phyloP scores from a whole-genome alignment of 2,797 vertebrate genomes.

The Anguilla marmorata region DNA sequence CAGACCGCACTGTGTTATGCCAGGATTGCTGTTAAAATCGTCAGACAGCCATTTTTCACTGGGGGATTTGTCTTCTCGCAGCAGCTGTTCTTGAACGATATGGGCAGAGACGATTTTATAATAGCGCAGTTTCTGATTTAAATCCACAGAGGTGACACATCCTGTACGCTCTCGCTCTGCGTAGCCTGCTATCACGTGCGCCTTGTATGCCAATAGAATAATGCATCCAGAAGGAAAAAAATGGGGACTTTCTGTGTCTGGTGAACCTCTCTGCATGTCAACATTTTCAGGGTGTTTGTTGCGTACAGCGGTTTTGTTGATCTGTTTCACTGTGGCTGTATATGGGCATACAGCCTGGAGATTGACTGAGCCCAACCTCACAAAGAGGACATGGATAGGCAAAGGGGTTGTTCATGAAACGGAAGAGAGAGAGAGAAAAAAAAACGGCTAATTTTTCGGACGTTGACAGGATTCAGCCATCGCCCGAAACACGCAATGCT shows the following conservation, averaged over 20 bases:
- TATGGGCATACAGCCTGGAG: not conserved
- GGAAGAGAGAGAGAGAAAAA: not conserved
- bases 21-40: conserved; percentile 53
- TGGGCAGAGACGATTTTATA: conserved; percentile 47
- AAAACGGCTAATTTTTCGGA: not conserved
- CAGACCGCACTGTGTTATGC: conserved; percentile 37
- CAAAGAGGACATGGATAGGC: not conserved
- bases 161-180: not conserved
- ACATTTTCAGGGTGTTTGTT: not conserved
- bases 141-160: conserved; percentile 53
- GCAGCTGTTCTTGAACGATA: conserved; percentile 61
- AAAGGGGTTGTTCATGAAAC: not conserved
- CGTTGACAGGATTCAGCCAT: not conserved
- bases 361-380: not conserved
- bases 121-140: conserved; percentile 52
- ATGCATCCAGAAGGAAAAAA: conserved; percentile 12
- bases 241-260: not conserved
- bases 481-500: not conserved
- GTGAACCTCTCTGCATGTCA: not conserved
- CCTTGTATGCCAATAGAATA: conserved; percentile 13
- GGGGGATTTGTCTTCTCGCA: conserved; percentile 45
- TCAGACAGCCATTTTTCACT: conserved; percentile 45
- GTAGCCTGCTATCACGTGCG: not conserved
- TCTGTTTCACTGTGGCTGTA: not conserved
- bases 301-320: no score